Evolutionary conservation across 2,888 invertebrate genomes (phyloP).

Genomic region (Seira sanloemensis): DNA sequence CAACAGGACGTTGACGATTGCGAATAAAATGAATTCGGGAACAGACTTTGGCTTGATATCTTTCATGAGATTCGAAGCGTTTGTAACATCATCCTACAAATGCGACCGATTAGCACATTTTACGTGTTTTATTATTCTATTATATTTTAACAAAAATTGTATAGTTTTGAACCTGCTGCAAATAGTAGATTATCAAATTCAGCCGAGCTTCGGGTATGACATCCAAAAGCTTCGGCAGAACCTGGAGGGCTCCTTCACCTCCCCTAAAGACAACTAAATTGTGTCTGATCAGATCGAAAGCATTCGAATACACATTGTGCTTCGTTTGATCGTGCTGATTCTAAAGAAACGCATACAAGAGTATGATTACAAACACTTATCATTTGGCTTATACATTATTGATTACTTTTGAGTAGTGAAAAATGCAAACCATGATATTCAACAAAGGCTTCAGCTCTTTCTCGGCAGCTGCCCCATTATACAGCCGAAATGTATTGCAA

Average conservation of each 20-base stretch:
- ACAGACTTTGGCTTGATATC: constrained; percentile 95
- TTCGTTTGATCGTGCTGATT: constrained; percentile 73
- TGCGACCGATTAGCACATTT: neutral
- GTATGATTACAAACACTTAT: neutral
- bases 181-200: constrained; percentile 95
- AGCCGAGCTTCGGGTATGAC: constrained; percentile 97
- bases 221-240: constrained; percentile 93
- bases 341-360: constrained; percentile 40
- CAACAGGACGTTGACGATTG: constrained; percentile 94
- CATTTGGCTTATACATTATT: neutral
- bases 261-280: constrained; percentile 96
- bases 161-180: constrained; percentile 81
- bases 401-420: neutral
- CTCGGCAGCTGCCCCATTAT: constrained; percentile 96
- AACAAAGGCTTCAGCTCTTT: constrained; percentile 88
- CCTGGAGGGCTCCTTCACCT: constrained; percentile 95
- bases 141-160: neutral
- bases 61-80: constrained; percentile 92
- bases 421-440: constrained; percentile 73
- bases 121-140: neutral
- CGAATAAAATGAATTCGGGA: constrained; percentile 96
- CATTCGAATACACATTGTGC: constrained; percentile 79
- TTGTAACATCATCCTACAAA: constrained; percentile 84
- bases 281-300: constrained; percentile 94
- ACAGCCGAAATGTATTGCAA: constrained; percentile 88